Conservation (phyloP, 1,140 invertebrate genomes). For the Saccostrea cuccullata region DNA sequence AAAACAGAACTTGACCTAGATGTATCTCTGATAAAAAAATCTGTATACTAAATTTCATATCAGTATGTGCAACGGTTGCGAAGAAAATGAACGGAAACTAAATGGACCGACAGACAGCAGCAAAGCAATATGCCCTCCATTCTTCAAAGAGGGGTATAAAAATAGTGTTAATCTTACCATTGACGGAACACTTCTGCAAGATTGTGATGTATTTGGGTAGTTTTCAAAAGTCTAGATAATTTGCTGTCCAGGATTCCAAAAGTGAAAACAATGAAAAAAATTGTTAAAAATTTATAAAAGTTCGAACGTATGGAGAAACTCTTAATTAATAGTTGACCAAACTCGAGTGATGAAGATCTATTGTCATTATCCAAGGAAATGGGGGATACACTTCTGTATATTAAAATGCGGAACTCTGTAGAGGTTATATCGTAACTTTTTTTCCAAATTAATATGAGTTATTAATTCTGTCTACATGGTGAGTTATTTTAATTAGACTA, state of each 20-base stretch:
- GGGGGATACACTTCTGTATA: not conserved
- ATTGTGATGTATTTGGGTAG: constrained; percentile 3
- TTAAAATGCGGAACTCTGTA: not conserved
- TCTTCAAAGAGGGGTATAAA: not conserved
- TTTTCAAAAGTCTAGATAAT: not conserved
- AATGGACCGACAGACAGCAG: too few relatives aligned
- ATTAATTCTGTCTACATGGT: too few relatives aligned
- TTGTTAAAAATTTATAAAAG: constrained; percentile 14
- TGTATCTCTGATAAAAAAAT: too few relatives aligned
- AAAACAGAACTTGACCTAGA: too few relatives aligned
- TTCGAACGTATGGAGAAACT: not conserved
- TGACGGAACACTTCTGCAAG: constrained; percentile 5
- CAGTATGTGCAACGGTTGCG: too few relatives aligned
- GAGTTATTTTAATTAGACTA: too few relatives aligned
- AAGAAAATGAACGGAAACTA: too few relatives aligned
- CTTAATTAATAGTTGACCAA: not conserved
- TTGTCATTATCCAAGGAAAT: not conserved
- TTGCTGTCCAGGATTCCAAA: not conserved
- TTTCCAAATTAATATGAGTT: too few relatives aligned
- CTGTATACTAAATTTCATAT: too few relatives aligned
- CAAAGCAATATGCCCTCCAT: too few relatives aligned
- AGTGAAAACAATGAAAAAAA: constrained; percentile 1
- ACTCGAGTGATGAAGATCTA: not conserved
- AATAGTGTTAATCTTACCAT: not conserved
- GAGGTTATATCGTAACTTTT: not conserved